Conservation (phyloP, 2,888 invertebrate species). For the Drosophila dives region DNA sequence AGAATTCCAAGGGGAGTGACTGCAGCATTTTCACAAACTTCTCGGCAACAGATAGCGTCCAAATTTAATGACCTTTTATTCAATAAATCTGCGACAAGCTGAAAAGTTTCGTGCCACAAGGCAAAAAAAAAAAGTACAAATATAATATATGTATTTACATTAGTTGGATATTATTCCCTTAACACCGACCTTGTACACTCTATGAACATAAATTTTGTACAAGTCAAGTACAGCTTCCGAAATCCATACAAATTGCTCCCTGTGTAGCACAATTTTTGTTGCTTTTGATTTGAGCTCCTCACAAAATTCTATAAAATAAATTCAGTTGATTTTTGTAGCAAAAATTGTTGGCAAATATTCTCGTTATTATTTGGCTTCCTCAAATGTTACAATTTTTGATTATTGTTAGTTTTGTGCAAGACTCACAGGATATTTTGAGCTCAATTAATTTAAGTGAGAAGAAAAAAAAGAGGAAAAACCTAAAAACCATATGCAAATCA, state of each 20-base stretch:
- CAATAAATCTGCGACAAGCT: conserved; percentile 74
- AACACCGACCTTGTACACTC: background rate
- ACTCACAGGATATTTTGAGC: background rate
- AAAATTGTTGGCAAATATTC: background rate
- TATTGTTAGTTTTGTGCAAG: background rate
- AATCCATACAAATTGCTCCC: background rate
- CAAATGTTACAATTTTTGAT: conserved; percentile 14
- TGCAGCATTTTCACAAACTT: conserved; percentile 70
- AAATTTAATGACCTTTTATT: conserved; percentile 80
- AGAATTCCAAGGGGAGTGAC: conserved; percentile 22
- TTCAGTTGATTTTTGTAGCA: background rate
- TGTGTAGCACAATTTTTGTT: background rate
- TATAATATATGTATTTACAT: background rate
- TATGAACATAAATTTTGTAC: background rate
- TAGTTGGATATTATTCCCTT: background rate
- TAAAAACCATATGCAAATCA: conserved; percentile 6
- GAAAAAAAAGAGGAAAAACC: conserved; percentile 3
- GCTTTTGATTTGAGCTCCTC: background rate
- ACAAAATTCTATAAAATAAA: background rate
- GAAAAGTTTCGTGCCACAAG: conserved; percentile 39
- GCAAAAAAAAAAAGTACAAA: background rate
- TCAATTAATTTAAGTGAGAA: background rate
- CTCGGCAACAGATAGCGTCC: conserved; percentile 77
- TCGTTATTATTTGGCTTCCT: background rate
- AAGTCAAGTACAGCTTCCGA: background rate